Evolutionary conservation across 2,797 vertebrate genomes (phyloP), one percentile per base, ranked within the genome.

Genomic region (Tapera naevia): DNA sequence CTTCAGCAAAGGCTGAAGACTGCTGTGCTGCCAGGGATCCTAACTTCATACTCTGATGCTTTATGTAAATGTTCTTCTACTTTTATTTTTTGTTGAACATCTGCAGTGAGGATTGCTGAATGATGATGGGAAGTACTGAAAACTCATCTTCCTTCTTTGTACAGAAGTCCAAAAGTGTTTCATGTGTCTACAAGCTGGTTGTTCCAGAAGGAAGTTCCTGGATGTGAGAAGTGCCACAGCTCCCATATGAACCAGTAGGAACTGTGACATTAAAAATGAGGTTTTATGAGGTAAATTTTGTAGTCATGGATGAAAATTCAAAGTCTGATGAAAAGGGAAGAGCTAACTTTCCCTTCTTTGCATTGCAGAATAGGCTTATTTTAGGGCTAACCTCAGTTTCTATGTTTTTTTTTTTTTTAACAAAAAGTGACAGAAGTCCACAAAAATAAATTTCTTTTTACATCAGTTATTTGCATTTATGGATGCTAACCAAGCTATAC

Each of bases 1-100:
- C 79, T 96, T 96, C 89, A 94, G 92, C 88, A 92, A 92, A 94
- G 78, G 82, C 94, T 95, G 94, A 96, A 93, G 73, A 79, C 83
- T 89, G 45, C 70, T 45, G 71, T 96, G 39, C 43, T 92, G 80
- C 57, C 67, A 95, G 41, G n/a, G 57, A 74, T 82, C n/a, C 4
- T 16, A 48, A 39, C 83, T 90, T 80, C 51, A 30, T 81, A 72
- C 24, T 78, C 67, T 62, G 62, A 67, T 22, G 22, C 53, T 95
- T 94, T 54, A 94, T 88, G 87, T 80, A 80, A 93, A 62, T 86
- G 54, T 76, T 95, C 78, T 96, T 94, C 86, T 91, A 67, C 80
- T 83, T 75, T 95, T 83, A 81, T 83, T 66, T 94, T 89, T 94
- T 83, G 51, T 43, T 22, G 48, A 87, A 91, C 39, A 86, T 88